Percentiles rank a stretch among this genome's conserved stretches.
Evolutionary conservation across 2,113 vertebrate genomes (phyloP).

Genomic region (Periophthalmus modestus): DNA sequence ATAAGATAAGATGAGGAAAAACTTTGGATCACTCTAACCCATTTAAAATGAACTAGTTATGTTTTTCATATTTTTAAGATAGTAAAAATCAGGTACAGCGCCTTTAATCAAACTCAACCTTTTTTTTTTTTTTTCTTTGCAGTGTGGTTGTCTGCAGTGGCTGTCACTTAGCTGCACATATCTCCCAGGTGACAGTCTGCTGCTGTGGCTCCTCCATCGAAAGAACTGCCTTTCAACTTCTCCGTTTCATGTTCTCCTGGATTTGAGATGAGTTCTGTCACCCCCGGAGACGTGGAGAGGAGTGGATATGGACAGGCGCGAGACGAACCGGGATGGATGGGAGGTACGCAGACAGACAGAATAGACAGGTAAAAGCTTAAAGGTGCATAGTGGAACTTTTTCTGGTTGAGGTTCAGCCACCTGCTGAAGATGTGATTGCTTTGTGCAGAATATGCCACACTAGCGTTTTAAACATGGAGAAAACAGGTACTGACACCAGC

Average conservation of each 20-base stretch:
- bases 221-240: slow-evolving; percentile 2
- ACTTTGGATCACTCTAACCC: too few relatives aligned
- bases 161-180: slow-evolving; percentile 53
- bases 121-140: background rate
- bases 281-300: background rate
- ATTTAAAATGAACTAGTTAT: too few relatives aligned
- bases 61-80: too few relatives aligned
- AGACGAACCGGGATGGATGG: background rate
- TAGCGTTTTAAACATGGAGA: background rate
- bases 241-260: background rate
- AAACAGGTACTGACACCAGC: too few relatives aligned
- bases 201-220: slow-evolving; percentile 16
- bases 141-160: slow-evolving; percentile 47
- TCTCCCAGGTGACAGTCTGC: slow-evolving; percentile 35
- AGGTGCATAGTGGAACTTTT: background rate
- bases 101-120: background rate
- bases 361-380: background rate
- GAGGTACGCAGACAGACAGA: too few relatives aligned
- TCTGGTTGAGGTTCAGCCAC: background rate
- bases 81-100: too few relatives aligned
- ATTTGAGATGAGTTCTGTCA: slow-evolving; percentile 5
- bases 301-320: background rate
- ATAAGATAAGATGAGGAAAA: too few relatives aligned
- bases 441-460: background rate
- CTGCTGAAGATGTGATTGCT: background rate